Percentiles rank a stretch among this genome's conserved stretches.
These are phyloP conservation scores for Ellobius talpinus DNA, from an alignment of 2,113 vertebrate genomes.

Conservation along the genomic window DNA sequence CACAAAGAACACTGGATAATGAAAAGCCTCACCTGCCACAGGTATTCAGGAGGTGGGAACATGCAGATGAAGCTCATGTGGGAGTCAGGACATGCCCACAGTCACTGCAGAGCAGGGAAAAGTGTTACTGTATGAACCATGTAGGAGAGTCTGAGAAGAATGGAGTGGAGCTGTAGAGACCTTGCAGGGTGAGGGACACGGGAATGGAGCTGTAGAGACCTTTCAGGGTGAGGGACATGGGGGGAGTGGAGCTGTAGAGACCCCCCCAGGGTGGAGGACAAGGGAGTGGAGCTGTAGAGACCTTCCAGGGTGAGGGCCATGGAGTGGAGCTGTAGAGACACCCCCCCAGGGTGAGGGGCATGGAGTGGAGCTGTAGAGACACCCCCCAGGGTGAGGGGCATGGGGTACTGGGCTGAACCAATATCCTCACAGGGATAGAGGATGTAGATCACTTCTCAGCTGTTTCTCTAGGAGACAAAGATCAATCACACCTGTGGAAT, in stretches of 20 bases:
- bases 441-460: not conserved
- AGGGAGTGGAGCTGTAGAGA: not conserved
- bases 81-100: not conserved
- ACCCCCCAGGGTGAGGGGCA: too few species aligned
- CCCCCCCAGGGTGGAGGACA: too few species aligned
- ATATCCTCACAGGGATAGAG: not conserved
- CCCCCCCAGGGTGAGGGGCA: too few species aligned
- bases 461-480: not conserved
- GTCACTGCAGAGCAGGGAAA: not conserved
- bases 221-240: fast-evolving
- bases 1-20: not conserved
- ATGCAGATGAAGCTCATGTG: not conserved
- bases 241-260: not conserved
- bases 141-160: not conserved
- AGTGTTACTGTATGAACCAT: too few species aligned
- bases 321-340: not conserved
- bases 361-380: not conserved
- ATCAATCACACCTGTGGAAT: not conserved
- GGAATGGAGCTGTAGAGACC: not conserved
- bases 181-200: too few species aligned
- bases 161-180: not conserved
- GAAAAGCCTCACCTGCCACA: not conserved
- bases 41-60: not conserved
- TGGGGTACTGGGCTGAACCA: too few species aligned
- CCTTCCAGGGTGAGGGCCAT: too few species aligned